A percentile compares a stretch with the other conserved stretches of the same genome.
Evolutionary conservation across 2,888 invertebrate genomes (phyloP).

Genomic region (Cephonodes hylas): DNA sequence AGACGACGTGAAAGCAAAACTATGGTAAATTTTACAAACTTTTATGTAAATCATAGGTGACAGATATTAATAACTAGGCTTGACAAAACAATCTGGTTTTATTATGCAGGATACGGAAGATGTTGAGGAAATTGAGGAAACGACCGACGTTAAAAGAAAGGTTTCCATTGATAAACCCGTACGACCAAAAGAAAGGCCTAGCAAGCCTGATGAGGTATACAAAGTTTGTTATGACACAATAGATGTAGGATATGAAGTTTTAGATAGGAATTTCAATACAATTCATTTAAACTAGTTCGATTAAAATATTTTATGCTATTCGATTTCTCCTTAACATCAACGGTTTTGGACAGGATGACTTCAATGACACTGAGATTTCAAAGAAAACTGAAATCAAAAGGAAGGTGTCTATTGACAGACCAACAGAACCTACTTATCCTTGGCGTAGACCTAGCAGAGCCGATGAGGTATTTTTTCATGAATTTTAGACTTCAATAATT

Average conservation of each 20-base stretch:
- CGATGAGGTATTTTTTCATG: constrained; percentile 33
- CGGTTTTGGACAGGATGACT: constrained; percentile 2
- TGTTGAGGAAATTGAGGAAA: constrained; percentile 37
- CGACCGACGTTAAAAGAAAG: constrained; percentile 35
- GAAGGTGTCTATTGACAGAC: constrained; percentile 35
- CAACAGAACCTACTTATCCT: constrained; percentile 31
- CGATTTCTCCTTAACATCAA: not conserved
- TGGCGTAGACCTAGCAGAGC: constrained; percentile 36
- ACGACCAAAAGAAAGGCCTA: constrained; percentile 21
- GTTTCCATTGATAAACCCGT: constrained; percentile 14
- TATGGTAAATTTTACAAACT: constrained; percentile 42
- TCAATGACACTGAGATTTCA: constrained; percentile 21
- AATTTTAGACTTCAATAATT: not conserved
- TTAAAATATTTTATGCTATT: no score
- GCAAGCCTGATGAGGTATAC: constrained; percentile 16
- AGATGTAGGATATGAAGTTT: not conserved
- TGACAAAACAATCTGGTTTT: constrained; percentile 11
- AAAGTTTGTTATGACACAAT: not conserved
- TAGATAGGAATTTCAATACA: no score
- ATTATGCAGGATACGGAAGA: constrained; percentile 44
- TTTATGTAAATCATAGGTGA: no score
- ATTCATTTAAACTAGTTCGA: not conserved
- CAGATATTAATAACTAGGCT: constrained; percentile 19
- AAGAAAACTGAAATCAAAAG: constrained; percentile 37
- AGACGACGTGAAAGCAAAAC: constrained; percentile 46